A percentile compares a stretch with the other conserved stretches of the same genome.
Conservation (phyloP, 2,888 invertebrate genomes). For the Arenicola marina region DNA sequence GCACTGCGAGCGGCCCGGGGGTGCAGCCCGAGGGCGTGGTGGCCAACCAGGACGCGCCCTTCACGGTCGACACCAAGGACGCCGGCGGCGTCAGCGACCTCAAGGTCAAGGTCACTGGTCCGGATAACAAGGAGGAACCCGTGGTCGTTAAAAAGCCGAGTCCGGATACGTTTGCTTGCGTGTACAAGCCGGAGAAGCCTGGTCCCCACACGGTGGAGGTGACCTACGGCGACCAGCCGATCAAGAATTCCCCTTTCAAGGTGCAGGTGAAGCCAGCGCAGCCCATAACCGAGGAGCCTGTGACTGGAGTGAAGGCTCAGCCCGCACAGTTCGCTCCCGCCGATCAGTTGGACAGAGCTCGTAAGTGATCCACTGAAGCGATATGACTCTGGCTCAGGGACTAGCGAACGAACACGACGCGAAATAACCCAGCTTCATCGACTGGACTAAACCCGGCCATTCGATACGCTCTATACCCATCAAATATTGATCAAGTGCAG, state of each 20-base stretch:
- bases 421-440: too few species aligned
- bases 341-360: too few species aligned
- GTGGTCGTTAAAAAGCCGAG: slow-evolving; percentile 68
- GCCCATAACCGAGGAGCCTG: too few species aligned
- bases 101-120: slow-evolving; percentile 76
- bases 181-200: slow-evolving; percentile 77
- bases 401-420: too few species aligned
- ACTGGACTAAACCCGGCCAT: too few species aligned
- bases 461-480: too few species aligned
- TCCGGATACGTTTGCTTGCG: slow-evolving; percentile 73
- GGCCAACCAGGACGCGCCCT: slow-evolving; percentile 92
- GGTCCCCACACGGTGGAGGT: slow-evolving; percentile 81
- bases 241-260: slow-evolving; percentile 73
- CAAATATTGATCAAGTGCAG: too few species aligned
- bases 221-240: slow-evolving; percentile 78
- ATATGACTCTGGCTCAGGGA: too few species aligned
- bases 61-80: slow-evolving; percentile 96
- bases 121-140: too few species aligned
- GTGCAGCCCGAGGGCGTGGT: slow-evolving; percentile 88
- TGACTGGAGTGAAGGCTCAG: too few species aligned
- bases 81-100: slow-evolving; percentile 81
- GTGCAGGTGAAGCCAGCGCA: slow-evolving; percentile 76
- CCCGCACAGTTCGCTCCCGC: too few species aligned
- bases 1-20: slow-evolving; percentile 97
- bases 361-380: too few species aligned